phyloP scores from a whole-genome alignment of 2,797 vertebrate species.

The Micropoecilia bifurca region DNA sequence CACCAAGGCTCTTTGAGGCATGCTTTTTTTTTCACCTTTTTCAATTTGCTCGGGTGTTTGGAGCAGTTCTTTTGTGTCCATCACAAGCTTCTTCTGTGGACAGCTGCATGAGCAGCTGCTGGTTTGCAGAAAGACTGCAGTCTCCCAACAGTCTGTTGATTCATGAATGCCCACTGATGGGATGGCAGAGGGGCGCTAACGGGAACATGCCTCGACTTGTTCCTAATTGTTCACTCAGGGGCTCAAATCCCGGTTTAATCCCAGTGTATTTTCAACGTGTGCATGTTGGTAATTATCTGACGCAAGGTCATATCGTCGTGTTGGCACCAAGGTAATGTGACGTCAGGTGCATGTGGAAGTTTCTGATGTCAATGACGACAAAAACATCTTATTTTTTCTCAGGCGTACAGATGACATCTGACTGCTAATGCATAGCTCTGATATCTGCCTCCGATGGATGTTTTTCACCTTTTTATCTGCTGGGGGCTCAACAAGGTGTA shows the following conservation, averaged over 20 bases:
- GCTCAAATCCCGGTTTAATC: slow-evolving; percentile 48
- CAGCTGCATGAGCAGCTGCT: slow-evolving; percentile 77
- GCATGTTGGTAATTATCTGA: slow-evolving; percentile 27
- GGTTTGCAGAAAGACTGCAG: slow-evolving; percentile 49
- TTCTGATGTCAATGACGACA: not conserved
- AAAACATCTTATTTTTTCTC: slow-evolving; percentile 19
- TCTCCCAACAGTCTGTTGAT: slow-evolving; percentile 61
- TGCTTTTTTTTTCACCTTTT: slow-evolving; percentile 48
- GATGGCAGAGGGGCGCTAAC: slow-evolving; percentile 50
- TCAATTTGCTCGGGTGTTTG: slow-evolving; percentile 62
- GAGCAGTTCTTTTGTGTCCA: slow-evolving; percentile 54
- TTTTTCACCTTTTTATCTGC: slow-evolving; percentile 47
- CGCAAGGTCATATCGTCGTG: slow-evolving; percentile 38
- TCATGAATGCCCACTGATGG: slow-evolving; percentile 56
- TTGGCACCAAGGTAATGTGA: slow-evolving; percentile 33
- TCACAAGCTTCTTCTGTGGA: slow-evolving; percentile 54
- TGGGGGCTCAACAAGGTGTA: slow-evolving; percentile 44
- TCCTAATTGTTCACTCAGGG: slow-evolving; percentile 60
- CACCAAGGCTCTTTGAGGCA: slow-evolving; percentile 30
- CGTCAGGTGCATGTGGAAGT: slow-evolving; percentile 31
- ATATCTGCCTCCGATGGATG: slow-evolving; percentile 41
- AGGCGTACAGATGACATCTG: slow-evolving; percentile 17
- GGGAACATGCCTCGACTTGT: slow-evolving; percentile 66
- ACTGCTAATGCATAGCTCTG: slow-evolving; percentile 30
- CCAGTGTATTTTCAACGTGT: slow-evolving; percentile 23